Conservation (phyloP, 2,113 vertebrate genomes). For the Clarias magur region DNA sequence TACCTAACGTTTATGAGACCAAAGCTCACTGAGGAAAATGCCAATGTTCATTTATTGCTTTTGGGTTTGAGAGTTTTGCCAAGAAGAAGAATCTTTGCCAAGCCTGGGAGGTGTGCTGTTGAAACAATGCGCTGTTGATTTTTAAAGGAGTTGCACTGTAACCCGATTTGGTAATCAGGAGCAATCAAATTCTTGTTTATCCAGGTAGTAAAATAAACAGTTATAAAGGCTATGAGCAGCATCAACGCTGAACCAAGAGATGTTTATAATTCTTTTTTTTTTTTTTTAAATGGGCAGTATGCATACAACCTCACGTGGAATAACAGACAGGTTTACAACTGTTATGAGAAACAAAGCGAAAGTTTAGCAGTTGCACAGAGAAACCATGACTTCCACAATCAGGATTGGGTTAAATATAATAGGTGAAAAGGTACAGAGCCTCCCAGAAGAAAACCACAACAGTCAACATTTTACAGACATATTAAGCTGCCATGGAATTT, state of each 20-base stretch:
- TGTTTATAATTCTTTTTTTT: not conserved
- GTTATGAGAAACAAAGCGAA: constrained; percentile 39
- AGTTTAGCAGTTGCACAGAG: constrained; percentile 11
- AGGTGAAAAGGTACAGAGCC: constrained; percentile 55
- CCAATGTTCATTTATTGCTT: constrained; percentile 54
- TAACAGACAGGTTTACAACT: constrained; percentile 34
- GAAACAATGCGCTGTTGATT: constrained; percentile 39
- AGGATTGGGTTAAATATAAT: constrained; percentile 29
- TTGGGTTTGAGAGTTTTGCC: constrained; percentile 32
- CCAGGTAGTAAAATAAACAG: constrained; percentile 42
- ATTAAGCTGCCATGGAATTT: constrained; percentile 52
- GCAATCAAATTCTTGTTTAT: constrained; percentile 39
- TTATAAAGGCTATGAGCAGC: constrained; percentile 25
- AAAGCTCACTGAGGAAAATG: constrained; percentile 46
- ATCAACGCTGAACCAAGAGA: not conserved
- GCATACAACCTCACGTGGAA: constrained; percentile 24
- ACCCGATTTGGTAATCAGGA: constrained; percentile 19
- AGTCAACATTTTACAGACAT: constrained; percentile 52
- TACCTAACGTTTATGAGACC: constrained; percentile 53
- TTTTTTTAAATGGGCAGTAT: not conserved
- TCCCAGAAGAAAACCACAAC: constrained; percentile 46
- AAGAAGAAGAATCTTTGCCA: constrained; percentile 24
- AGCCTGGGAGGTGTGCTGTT: constrained; percentile 36
- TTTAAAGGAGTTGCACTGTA: constrained; percentile 39
- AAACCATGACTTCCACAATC: constrained; percentile 27